Evolutionary conservation across 1,140 invertebrate species (phyloP).

Genomic region (Sitodiplosis mosellana): DNA sequence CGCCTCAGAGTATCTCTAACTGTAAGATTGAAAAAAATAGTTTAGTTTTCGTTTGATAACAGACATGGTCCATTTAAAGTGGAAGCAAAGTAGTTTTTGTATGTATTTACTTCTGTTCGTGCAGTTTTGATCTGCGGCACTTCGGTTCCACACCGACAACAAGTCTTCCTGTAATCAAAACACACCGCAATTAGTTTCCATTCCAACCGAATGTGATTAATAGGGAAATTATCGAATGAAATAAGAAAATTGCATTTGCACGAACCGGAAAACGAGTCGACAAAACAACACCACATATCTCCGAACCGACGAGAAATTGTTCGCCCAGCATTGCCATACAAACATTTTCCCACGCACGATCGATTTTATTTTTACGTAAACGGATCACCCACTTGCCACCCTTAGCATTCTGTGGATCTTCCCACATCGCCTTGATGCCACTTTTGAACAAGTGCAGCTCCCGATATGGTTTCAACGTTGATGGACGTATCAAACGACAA

Average conservation of each 20-base stretch:
- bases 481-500: conserved; percentile 74
- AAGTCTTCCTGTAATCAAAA: conserved; percentile 67
- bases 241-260: conserved; percentile 3
- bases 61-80: too few relatives aligned
- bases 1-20: conserved; percentile 83
- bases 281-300: conserved; percentile 95
- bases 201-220: conserved; percentile 1
- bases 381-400: conserved; percentile 95
- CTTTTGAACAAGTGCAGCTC: conserved; percentile 97
- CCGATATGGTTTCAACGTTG: conserved; percentile 72
- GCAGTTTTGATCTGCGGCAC: conserved; percentile 68
- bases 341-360: conserved; percentile 95
- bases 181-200: conserved; percentile 4
- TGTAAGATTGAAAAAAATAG: too few relatives aligned
- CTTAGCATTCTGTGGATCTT: conserved; percentile 84
- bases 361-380: conserved; percentile 84
- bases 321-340: conserved; percentile 95
- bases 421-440: conserved; percentile 98
- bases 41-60: too few relatives aligned
- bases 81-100: too few relatives aligned
- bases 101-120: conserved; percentile 44
- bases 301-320: conserved; percentile 97
- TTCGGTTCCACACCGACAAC: conserved; percentile 95
- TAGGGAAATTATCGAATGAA: background rate
- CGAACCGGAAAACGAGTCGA: conserved; percentile 79